Evolutionary conservation across 2,888 invertebrate species (phyloP), one percentile per base, ranked within the genome.

Genomic region (Globia sparganii): DNA sequence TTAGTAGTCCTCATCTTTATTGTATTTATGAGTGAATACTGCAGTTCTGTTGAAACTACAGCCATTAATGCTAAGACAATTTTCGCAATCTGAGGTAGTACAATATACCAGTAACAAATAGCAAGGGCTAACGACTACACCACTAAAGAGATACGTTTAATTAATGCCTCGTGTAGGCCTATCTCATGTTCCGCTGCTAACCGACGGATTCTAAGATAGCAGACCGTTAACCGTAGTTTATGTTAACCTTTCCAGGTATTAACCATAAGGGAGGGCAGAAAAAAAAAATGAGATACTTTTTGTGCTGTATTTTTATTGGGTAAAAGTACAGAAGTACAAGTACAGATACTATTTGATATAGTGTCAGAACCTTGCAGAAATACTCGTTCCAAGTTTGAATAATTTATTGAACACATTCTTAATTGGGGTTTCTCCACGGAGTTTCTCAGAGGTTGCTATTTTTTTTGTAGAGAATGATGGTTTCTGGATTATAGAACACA

Each of bases 121-220:
- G 91, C 88, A 82, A 62, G 89, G 91, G 91, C 87, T 92, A 92
- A 92, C 91, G 92, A 91, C 83, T 76, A 80, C 78, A 64, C 70
- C 74, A 74, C 83, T 86, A 70, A 77, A 79, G 61, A 75, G 86
- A 90, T 90, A 86, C 87, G 81, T 87, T 87, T 91, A 91, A 91
- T 91, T 91, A 90, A 90, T 91, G 89, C 87, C 73, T 75, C 67
- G 66, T 86, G 88, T 81, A 87, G 84, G 78, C 88, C 90, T 90
- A 91, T 90, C 91, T 91, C 84, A 80, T 88, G 81, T 75, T 86
- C 83, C 83, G 78, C 78, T 84, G 87, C 89, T 90, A 88, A 88
- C 85, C 83, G 86, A 88, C 83, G 86, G 87, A 85, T 86, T 84
- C 78, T 80, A 80, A 82, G 87, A 89, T 86, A 85, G 82, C 65